Evolutionary conservation across 2,113 vertebrate species (phyloP), one percentile per base, ranked within the genome.

Genomic region (Mystacornis crossleyi): DNA sequence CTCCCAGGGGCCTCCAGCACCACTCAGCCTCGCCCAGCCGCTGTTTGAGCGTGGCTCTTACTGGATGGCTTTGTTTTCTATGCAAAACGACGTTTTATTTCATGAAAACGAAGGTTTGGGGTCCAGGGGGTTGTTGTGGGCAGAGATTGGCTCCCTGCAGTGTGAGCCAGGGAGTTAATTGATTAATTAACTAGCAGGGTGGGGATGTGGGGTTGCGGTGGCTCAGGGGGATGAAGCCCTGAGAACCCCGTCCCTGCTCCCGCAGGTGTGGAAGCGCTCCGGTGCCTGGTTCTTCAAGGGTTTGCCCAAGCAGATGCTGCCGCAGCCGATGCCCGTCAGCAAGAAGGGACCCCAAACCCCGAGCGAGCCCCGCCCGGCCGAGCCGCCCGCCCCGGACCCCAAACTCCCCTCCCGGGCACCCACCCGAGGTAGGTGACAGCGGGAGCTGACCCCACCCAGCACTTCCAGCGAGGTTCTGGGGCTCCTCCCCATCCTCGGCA

Each of bases 201-300:
- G 12, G 36, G 18, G 36, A 2, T 36, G 3, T 1, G 31, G 62
- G 33, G 33, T 7, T 9, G 18, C 0, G 0, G 23, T 19, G 79
- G 36, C 10, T 9, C 4, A 10, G 29, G 18, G 33, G 47, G 18
- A 3, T 1, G 16, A 53, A 48, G 28, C 14, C 45, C 42, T 51
- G 42, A 23, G 51, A 34, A 17, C 24, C 14, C 2, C 1, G 8
- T 10, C 9, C 8, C 4, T 47, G 31, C 4, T 36, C 81, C 48
- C 57, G 8, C 81, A 99, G 99, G 98, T 99, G 17, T 99, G 99
- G 98, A 99, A 99, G 84, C 98, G 99, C 53, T 99, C 99, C 0
- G 99, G 99, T 0, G 99, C 99, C 2, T 99, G 99, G 99, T 99
- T 99, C 98, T 99, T 99, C 97, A 99, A 99, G 93, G 99, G 99